Percentiles rank a stretch among this genome's conserved stretches.
Conservation (phyloP, 30 jellyfish, hydroid and myxozoan genomes). For the Aurelia coerulea region DNA sequence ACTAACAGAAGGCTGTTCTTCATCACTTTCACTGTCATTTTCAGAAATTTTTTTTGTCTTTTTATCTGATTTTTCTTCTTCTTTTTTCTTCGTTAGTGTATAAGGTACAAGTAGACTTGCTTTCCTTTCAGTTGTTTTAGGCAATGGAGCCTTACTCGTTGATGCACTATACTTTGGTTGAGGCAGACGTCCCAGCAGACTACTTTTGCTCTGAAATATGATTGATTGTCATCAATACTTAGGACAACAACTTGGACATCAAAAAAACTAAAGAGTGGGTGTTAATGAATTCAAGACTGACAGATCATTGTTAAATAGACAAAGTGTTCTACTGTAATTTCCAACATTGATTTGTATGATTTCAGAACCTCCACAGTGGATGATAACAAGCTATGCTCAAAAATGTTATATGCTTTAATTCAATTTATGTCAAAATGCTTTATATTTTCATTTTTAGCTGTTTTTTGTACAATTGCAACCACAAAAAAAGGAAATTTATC, state of each 20-base stretch:
- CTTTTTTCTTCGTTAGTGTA: slow-evolving; percentile 57
- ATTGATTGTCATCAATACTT: background rate
- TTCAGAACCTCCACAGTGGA: no score
- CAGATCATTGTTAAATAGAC: no score
- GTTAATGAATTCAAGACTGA: no score
- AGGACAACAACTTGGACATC: background rate
- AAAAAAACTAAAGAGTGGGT: background rate
- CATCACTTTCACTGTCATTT: slow-evolving; percentile 66
- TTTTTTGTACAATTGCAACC: no score
- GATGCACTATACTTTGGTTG: slow-evolving; percentile 51
- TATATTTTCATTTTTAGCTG: no score
- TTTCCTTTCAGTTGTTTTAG: slow-evolving; percentile 22
- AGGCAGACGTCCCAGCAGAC: slow-evolving; percentile 44
- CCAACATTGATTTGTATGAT: no score
- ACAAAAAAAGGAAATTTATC: no score
- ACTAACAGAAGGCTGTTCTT: slow-evolving; percentile 36
- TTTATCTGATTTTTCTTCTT: slow-evolving; percentile 1
- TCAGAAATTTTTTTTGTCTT: background rate
- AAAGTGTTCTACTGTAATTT: no score
- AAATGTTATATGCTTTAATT: no score
- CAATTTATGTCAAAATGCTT: no score
- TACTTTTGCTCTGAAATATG: slow-evolving; percentile 27
- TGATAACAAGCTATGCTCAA: no score
- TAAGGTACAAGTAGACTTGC: slow-evolving; percentile 63
- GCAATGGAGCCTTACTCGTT: background rate